Percentiles rank a stretch among this genome's conserved stretches.
Conservation (phyloP, 2,888 invertebrate genomes). For the Melanargia galathea region DNA sequence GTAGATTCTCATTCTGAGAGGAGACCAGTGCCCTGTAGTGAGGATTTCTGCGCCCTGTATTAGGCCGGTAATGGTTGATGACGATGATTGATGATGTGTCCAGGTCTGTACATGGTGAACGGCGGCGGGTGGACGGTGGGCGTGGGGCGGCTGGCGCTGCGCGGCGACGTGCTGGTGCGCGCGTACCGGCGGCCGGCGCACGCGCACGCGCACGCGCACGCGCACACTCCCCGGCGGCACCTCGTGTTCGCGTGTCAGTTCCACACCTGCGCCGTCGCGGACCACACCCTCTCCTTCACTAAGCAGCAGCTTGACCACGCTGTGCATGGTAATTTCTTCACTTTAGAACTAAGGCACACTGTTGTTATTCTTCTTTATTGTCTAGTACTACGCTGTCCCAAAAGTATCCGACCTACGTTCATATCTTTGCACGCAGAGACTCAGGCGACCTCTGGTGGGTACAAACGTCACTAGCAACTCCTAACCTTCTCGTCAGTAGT, state of each 20-base stretch:
- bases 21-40: too few relatives aligned
- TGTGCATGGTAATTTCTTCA: constrained; percentile 84
- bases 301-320: constrained; percentile 94
- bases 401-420: too few relatives aligned
- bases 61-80: too few relatives aligned
- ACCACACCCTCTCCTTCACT: constrained; percentile 91
- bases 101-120: constrained; percentile 87
- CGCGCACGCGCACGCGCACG: constrained; percentile 56
- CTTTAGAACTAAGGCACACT: constrained; percentile 24
- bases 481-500: too few relatives aligned
- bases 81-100: constrained; percentile 38
- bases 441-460: too few relatives aligned
- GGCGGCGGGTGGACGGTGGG: constrained; percentile 85
- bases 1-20: too few relatives aligned
- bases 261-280: constrained; percentile 95
- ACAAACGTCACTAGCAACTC: too few relatives aligned
- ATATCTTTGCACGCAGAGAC: too few relatives aligned
- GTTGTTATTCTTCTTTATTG: neutral
- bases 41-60: too few relatives aligned
- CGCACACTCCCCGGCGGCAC: constrained; percentile 67
- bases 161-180: constrained; percentile 95
- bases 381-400: too few relatives aligned
- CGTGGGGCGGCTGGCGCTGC: constrained; percentile 85
- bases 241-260: constrained; percentile 95
- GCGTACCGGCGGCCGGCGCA: constrained; percentile 89